These are phyloP conservation scores for Nesospiza acunhae DNA, from an alignment of 2,113 vertebrate genomes.

Conservation along the genomic window DNA sequence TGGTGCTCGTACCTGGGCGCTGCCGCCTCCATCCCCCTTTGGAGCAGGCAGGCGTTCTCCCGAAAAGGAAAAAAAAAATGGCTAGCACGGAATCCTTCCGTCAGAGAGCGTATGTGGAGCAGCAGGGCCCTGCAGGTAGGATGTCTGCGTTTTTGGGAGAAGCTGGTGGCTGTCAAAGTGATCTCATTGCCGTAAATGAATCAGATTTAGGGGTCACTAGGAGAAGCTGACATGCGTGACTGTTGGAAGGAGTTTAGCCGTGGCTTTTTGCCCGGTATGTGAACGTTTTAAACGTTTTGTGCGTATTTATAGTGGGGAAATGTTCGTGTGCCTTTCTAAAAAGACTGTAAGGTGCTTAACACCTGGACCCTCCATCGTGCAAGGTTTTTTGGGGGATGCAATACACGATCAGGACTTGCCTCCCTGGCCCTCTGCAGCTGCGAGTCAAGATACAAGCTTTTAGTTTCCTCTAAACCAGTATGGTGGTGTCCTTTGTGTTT, in stretches of 20 bases:
- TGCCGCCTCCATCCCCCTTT: neutral
- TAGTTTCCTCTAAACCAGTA: neutral
- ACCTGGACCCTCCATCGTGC: neutral
- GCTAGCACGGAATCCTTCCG: neutral
- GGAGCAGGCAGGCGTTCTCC: neutral
- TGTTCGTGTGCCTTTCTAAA: neutral
- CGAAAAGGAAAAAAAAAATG: too few species aligned
- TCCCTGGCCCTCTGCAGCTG: neutral
- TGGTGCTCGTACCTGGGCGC: neutral
- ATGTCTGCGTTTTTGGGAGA: neutral
- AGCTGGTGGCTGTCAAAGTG: neutral
- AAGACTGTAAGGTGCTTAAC: neutral
- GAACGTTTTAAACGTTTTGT: neutral
- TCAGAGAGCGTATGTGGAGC: neutral
- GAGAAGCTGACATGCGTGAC: neutral
- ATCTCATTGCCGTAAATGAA: neutral
- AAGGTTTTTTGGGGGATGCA: neutral
- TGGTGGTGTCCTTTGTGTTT: neutral
- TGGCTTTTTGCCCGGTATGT: neutral
- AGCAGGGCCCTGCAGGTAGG: neutral
- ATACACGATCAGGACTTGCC: neutral
- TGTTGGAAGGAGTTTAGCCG: neutral
- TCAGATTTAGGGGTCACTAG: neutral
- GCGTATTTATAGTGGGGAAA: fast-evolving
- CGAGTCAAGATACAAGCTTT: neutral